Conservation (phyloP, 2,797 vertebrate species). For the Sebastes nivosus region DNA sequence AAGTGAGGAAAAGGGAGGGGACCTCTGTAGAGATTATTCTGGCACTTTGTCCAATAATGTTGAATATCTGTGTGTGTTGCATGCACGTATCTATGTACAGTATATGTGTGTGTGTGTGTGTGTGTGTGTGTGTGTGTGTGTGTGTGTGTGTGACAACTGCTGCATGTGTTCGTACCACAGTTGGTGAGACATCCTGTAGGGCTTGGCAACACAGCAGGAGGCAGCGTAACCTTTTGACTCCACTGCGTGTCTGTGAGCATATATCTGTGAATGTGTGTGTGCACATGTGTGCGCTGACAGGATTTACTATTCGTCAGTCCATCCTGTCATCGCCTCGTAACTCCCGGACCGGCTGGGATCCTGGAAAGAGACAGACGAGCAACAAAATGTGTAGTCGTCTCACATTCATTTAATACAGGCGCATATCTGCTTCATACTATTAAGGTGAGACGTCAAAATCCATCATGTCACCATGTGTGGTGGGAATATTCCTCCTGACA, state of each 20-base stretch:
- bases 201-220: constrained; percentile 54
- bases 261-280: constrained; percentile 34
- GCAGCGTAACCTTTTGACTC: constrained; percentile 44
- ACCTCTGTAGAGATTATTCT: constrained; percentile 29
- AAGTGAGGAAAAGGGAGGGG: constrained; percentile 39
- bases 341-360: constrained; percentile 15
- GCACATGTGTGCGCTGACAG: constrained; percentile 53
- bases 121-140: constrained; percentile 32
- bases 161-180: constrained; percentile 43
- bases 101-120: background rate
- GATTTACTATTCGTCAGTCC: constrained; percentile 60
- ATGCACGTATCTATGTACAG: background rate
- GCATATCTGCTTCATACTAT: background rate
- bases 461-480: background rate
- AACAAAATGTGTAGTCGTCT: constrained; percentile 2
- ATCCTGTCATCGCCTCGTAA: constrained; percentile 62
- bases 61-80: constrained; percentile 26
- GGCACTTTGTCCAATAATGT: constrained; percentile 10
- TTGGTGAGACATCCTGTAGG: constrained; percentile 62
- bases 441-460: background rate
- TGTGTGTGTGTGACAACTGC: constrained; percentile 42
- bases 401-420: background rate
- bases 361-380: constrained; percentile 23
- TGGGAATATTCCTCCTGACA: background rate
- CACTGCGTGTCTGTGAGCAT: constrained; percentile 23